Conservation (phyloP, 2,888 invertebrate genomes). For the Macrophya annulata region DNA sequence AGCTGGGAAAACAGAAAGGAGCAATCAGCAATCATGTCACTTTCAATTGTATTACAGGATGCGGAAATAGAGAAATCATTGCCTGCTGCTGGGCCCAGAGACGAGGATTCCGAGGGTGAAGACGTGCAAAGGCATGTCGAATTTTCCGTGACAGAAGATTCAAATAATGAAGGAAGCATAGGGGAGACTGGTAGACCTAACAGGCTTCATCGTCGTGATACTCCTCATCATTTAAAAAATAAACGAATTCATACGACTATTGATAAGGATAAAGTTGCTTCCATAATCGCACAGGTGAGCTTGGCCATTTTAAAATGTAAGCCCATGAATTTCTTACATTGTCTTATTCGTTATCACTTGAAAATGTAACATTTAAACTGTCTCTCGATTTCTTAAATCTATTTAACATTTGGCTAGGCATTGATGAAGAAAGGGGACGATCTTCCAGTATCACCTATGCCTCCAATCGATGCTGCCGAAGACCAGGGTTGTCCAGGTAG, state of each 20-base stretch:
- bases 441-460: constrained; percentile 64
- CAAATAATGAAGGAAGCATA: constrained; percentile 80
- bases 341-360: background rate
- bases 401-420: constrained; percentile 64
- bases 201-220: constrained; percentile 94
- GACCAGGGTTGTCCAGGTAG: constrained; percentile 76
- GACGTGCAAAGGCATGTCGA: constrained; percentile 80
- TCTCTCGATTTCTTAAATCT: background rate
- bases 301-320: constrained; percentile 14
- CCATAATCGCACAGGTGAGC: constrained; percentile 86
- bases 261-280: constrained; percentile 88
- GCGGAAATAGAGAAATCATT: constrained; percentile 80
- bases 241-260: constrained; percentile 90
- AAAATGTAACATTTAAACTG: background rate
- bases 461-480: constrained; percentile 70
- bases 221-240: constrained; percentile 99
- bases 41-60: constrained; percentile 68
- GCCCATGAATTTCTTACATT: background rate
- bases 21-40: background rate
- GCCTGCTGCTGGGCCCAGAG: constrained; percentile 83
- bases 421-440: constrained; percentile 76
- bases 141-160: constrained; percentile 76
- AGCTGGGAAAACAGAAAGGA: constrained; percentile 56
- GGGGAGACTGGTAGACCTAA: constrained; percentile 82
- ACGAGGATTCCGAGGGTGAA: constrained; percentile 84